Base-by-base conservation (phyloP, 2,888 invertebrate genomes). In the Drosophila cracens region DNA sequence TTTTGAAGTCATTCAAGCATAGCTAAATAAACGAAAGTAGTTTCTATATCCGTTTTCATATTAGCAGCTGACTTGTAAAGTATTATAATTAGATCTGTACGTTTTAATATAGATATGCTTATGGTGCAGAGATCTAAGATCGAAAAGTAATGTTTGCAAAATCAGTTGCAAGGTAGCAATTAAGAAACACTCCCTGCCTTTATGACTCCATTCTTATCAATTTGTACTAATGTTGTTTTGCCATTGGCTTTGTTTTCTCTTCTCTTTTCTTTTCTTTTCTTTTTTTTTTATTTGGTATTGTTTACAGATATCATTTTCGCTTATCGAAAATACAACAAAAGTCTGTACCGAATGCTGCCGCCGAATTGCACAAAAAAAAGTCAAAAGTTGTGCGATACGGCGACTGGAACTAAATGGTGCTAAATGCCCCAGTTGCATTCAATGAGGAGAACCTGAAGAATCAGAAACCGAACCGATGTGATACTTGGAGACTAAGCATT, bases 291-390 rank as follows among this genome's bases (percentile, higher is more conserved):
- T 21, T 21, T 16, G 4, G 21, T 38, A 78, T 89, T 51, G 27
- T 63, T 79, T 61, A 43, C 89, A 91, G 91, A 91, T 91, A 91
- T 91, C 90, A 83, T 87, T 90, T 90, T 90, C 89, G 89, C 91
- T 89, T 84, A 85, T 87, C 86, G 83, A 87, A 90, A 87, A 85
- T 83, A 81, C 68, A 73, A 83, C 74, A 78, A 77, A 83, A 81
- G 71, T 84, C 86, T 85, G 84, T 81, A 84, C 79, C 80, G 77
- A 76, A 73, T 80, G 82, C 77, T 81, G 82, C 83, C 74, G 67
- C 71, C 77, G 49, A 80, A 78, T 74, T 80, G 82, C 77, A 78
- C 70, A 74, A 67, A 72, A 74, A 67, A 72, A 69, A 76, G 54
- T 58, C 58, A 68, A 72, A 76, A 27, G 0, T 51, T 57, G 63